These are phyloP conservation scores for Anguilla rostrata DNA, from an alignment of 2,113 vertebrate genomes.

Conservation along the genomic window DNA sequence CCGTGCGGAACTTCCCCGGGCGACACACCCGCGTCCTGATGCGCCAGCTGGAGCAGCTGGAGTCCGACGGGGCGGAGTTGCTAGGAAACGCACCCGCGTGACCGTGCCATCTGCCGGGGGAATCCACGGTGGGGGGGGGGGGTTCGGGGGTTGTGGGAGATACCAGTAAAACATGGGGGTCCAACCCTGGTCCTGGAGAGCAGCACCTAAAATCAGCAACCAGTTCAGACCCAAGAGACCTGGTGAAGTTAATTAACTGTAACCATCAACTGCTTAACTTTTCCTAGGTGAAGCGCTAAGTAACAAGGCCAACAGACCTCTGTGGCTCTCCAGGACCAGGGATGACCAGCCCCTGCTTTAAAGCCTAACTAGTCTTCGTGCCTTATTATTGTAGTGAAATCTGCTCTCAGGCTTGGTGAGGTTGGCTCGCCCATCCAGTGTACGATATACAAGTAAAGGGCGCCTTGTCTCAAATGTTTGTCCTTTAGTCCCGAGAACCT, in stretches of 20 bases:
- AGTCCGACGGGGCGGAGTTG: constrained; percentile 39
- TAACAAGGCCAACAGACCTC: too few relatives aligned
- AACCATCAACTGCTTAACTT: neutral
- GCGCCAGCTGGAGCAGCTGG: constrained; percentile 71
- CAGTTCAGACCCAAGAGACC: neutral
- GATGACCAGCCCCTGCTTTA: neutral
- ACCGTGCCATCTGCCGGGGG: neutral
- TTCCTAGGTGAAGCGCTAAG: neutral
- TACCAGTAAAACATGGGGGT: neutral
- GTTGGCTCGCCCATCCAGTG: neutral
- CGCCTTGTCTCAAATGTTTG: neutral
- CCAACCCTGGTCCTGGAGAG: neutral
- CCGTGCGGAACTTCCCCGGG: constrained; percentile 57
- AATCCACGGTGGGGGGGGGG: neutral
- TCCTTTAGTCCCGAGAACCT: neutral
- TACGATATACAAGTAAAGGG: neutral
- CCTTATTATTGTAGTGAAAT: neutral
- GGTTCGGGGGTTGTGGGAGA: too few relatives aligned
- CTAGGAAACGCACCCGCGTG: neutral
- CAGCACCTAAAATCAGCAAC: neutral
- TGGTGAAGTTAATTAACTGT: neutral
- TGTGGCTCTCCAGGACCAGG: neutral
- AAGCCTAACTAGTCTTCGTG: neutral
- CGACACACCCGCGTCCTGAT: constrained; percentile 74
- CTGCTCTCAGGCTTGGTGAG: too few relatives aligned